Percentiles rank a stretch among this genome's conserved stretches.
Evolutionary conservation across 2,888 invertebrate genomes (phyloP).

Genomic region (Pyrochroa serraticornis): DNA sequence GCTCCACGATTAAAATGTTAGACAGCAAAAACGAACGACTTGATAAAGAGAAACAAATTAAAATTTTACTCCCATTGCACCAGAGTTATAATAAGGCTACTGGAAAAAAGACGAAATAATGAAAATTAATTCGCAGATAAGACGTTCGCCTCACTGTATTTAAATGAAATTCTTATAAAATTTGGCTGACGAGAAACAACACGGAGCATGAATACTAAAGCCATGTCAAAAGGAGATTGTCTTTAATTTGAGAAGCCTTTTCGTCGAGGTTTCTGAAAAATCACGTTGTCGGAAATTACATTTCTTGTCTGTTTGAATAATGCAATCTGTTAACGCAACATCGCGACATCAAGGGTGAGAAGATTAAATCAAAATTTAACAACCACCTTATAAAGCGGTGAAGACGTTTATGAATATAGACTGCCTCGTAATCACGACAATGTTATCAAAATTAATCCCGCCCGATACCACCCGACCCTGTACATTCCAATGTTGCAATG

Average conservation of each 20-base stretch:
- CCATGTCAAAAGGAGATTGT: slow-evolving; percentile 29
- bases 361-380: slow-evolving; percentile 51
- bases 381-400: slow-evolving; percentile 46
- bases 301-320: slow-evolving; percentile 47
- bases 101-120: slow-evolving; percentile 10
- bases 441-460: slow-evolving; percentile 25
- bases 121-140: slow-evolving; percentile 21
- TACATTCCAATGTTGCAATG: no score
- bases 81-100: slow-evolving; percentile 13
- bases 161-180: slow-evolving; percentile 31
- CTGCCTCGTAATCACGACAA: slow-evolving; percentile 41
- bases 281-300: slow-evolving; percentile 48
- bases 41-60: slow-evolving; percentile 1
- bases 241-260: slow-evolving; percentile 18
- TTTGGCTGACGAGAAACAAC: slow-evolving; percentile 33
- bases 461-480: no score
- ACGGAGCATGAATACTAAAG: slow-evolving; percentile 22
- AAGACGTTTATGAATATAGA: slow-evolving; percentile 53
- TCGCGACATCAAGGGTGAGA: slow-evolving; percentile 43
- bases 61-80: slow-evolving; percentile 13
- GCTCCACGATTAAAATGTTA: no score
- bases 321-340: slow-evolving; percentile 46
- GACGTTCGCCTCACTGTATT: slow-evolving; percentile 8
- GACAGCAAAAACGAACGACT: no score
- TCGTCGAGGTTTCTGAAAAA: slow-evolving; percentile 31